phyloP scores from a whole-genome alignment of 2,888 invertebrate species.

The Eurois occulta region DNA sequence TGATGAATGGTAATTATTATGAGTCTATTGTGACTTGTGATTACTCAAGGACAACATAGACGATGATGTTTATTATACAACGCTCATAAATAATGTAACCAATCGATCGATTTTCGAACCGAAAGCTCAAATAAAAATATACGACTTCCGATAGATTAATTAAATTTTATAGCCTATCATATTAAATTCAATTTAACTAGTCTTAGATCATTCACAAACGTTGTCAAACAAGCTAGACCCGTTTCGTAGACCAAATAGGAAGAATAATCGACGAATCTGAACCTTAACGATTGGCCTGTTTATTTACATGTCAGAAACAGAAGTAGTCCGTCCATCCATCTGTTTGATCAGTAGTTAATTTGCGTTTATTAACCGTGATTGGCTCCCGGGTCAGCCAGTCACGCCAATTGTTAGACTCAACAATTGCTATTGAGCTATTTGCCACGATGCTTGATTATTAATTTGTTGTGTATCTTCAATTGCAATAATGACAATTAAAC shows the following conservation, averaged over 20 bases:
- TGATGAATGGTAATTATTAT: conserved; percentile 79
- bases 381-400: conserved; percentile 81
- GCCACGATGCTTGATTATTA: conserved; percentile 68
- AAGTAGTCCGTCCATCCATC: conserved; percentile 75
- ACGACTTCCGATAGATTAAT: conserved; percentile 49
- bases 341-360: conserved; percentile 82
- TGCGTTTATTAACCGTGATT: conserved; percentile 88
- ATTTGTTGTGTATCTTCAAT: conserved; percentile 62
- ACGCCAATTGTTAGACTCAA: conserved; percentile 75
- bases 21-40: conserved; percentile 75
- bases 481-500: conserved; percentile 54
- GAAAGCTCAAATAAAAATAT: conserved; percentile 26
- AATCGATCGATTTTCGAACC: conserved; percentile 31
- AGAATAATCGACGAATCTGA: conserved; percentile 49
- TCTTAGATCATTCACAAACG: conserved; percentile 4
- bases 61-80: conserved; percentile 58
- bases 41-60: conserved; percentile 72
- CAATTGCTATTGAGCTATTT: conserved; percentile 80
- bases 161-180: conserved; percentile 40
- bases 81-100: conserved; percentile 43
- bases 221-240: conserved; percentile 34
- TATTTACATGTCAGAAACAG: conserved; percentile 52
- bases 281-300: conserved; percentile 60
- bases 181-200: conserved; percentile 43
- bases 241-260: conserved; percentile 44